Percentiles rank a stretch among this genome's conserved stretches.
Conservation (phyloP, 1,140 invertebrate genomes). For the Dendroctonus ponderosae region DNA sequence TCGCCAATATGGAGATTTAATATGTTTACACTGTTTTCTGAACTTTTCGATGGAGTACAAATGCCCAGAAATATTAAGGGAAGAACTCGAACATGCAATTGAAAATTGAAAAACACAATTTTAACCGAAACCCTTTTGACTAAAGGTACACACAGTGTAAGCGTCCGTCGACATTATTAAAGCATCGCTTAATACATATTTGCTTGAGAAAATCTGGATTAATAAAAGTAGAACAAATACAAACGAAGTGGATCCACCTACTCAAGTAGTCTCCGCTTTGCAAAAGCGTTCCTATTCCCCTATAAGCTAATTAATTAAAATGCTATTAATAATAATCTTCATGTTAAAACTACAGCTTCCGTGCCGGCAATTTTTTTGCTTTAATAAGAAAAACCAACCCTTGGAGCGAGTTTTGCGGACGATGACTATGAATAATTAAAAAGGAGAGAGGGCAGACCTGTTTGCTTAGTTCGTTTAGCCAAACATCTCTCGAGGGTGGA, state of each 20-base stretch:
- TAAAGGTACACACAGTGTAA: too few species aligned
- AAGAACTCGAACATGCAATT: too few species aligned
- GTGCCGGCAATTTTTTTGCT: conserved; percentile 7
- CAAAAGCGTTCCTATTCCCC: not conserved
- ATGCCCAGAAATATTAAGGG: too few species aligned
- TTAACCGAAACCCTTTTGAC: too few species aligned
- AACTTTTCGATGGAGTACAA: too few species aligned
- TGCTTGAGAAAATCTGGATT: not conserved
- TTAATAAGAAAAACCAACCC: conserved; percentile 29
- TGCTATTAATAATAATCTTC: not conserved
- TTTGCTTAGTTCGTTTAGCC: conserved; percentile 32
- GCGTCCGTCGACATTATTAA: too few species aligned
- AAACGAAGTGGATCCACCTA: too few species aligned
- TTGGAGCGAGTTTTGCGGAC: conserved; percentile 17
- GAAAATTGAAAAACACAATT: too few species aligned
- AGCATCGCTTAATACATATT: not conserved
- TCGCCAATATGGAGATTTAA: too few species aligned
- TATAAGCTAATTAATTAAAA: not conserved
- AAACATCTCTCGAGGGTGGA: conserved; percentile 14
- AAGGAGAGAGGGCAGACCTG: conserved; percentile 24
- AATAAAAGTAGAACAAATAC: not conserved
- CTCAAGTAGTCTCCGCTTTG: too few species aligned
- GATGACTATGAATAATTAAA: conserved; percentile 24
- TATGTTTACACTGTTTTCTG: too few species aligned
- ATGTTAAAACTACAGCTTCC: not conserved